phyloP scores from a whole-genome alignment of 2,113 vertebrate species.

The Leptobrachium ailaonicum region DNA sequence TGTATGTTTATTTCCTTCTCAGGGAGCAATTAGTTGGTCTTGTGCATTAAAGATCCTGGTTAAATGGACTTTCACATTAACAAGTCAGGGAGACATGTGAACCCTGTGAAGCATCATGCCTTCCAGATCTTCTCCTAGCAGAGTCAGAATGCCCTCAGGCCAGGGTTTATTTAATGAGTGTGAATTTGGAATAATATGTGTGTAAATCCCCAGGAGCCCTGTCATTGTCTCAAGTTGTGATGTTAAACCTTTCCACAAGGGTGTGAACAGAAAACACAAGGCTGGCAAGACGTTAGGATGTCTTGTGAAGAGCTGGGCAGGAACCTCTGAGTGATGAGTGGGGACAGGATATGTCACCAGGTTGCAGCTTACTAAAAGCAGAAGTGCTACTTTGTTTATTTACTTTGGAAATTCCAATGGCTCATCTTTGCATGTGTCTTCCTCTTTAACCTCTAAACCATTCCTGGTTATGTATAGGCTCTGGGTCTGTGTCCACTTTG shows the following conservation, averaged over 20 bases:
- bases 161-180: conserved; percentile 5
- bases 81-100: neutral
- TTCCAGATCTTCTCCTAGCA: neutral
- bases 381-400: conserved; percentile 61
- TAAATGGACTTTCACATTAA: conserved; percentile 15
- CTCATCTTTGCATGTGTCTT: conserved; percentile 40
- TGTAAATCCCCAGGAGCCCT: conserved; percentile 11
- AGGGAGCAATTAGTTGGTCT: conserved; percentile 8
- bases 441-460: conserved; percentile 12
- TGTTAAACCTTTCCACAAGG: conserved; percentile 51
- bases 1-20: conserved; percentile 7
- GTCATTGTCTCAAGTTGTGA: conserved; percentile 45
- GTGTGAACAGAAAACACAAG: conserved; percentile 41
- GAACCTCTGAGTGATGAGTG: conserved; percentile 52
- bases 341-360: conserved; percentile 48
- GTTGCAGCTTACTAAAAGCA: conserved; percentile 55
- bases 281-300: conserved; percentile 33
- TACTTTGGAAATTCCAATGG: conserved; percentile 10
- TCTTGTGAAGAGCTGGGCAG: conserved; percentile 52
- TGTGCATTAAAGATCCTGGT: conserved; percentile 8
- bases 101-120: conserved; percentile 15
- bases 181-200: conserved; percentile 11
- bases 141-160: neutral
- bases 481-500: no score
- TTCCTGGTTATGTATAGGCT: neutral